Base-by-base conservation (phyloP, 1,140 invertebrate genomes). In the Trigoniulus corallinus region DNA sequence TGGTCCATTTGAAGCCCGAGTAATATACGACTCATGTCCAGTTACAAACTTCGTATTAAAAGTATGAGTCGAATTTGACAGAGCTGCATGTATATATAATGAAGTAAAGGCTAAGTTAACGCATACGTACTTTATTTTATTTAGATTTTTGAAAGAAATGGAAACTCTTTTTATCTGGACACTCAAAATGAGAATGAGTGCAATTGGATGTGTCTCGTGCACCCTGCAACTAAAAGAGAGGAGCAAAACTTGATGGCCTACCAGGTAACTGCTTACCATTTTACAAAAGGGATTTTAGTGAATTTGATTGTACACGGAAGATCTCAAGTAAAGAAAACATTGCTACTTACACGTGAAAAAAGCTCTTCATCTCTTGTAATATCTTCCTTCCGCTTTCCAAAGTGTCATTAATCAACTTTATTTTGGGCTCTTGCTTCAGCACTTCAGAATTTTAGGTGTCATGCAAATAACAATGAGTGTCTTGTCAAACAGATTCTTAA, bases 171-270 rank as follows among this genome's bases (percentile, higher is more conserved):
- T 59, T 63, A 65, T 59, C 61, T 80, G 53, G 72, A 77, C 59
- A 73, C 67, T 25, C 65, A 56, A 15, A 67, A 78, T 62, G 70
- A 74, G 53, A 60, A 67, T 22, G 62, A 66, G 42, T 74, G 73
- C 52, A 80, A 76, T 67, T 80, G 78, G 78, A 75, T 80, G 74
- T 71, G 71, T 53, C 74, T 75, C 57, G 70, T 80, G 10, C 63
- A 62, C 37, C 62, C 71, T 51, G 74, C 74, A 1, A 62, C 58
- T 25, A 59, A 60, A 46, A 45, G 62, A 24, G 57, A 65, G 15
- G 68, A 72, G 50, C 75, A 78, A 61, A 80, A 80, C 67, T 62
- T 79, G 34, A 71, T 80, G 42, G 78, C 77, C 50, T 79, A 76
- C 62, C 77, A 80, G 59, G 71, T 75, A 13, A 2, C 3, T 47